A percentile compares a stretch with the other conserved stretches of the same genome.
Conservation (phyloP, 1,140 invertebrate species). For the Theocolax elegans region DNA sequence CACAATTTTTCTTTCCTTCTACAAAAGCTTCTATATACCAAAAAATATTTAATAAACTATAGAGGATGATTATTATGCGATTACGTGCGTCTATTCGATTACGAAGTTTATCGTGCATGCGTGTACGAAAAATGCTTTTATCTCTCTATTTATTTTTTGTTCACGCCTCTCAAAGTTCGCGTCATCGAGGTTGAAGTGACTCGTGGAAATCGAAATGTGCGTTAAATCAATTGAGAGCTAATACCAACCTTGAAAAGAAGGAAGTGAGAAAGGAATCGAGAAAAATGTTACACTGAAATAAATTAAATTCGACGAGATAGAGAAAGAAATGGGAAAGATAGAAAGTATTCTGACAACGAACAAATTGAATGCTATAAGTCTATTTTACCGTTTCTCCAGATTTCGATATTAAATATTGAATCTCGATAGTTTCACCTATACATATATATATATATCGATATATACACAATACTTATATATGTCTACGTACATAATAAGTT, state of each 20-base stretch:
- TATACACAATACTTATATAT: too few species aligned
- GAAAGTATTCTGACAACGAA: background rate
- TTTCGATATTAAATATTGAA: too few species aligned
- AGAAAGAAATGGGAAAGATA: background rate
- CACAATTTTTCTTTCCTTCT: too few species aligned
- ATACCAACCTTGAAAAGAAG: background rate
- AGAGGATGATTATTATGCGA: too few species aligned
- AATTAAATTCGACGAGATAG: background rate
- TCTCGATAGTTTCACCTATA: too few species aligned
- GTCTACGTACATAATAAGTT: too few species aligned
- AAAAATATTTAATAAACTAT: too few species aligned
- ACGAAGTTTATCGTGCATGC: background rate
- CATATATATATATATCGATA: too few species aligned
- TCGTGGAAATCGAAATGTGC: background rate
- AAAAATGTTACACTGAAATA: slow-evolving; percentile 1
- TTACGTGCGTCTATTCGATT: background rate
- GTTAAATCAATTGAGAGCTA: background rate
- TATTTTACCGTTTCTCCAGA: background rate
- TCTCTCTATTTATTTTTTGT: background rate
- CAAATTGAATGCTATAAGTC: background rate
- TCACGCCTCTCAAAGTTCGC: background rate
- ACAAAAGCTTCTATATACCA: too few species aligned
- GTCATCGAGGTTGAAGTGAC: background rate
- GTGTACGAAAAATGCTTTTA: background rate
- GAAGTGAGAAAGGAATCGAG: background rate